phyloP scores from a whole-genome alignment of 1,140 invertebrate species.

The Zophobas morio region DNA sequence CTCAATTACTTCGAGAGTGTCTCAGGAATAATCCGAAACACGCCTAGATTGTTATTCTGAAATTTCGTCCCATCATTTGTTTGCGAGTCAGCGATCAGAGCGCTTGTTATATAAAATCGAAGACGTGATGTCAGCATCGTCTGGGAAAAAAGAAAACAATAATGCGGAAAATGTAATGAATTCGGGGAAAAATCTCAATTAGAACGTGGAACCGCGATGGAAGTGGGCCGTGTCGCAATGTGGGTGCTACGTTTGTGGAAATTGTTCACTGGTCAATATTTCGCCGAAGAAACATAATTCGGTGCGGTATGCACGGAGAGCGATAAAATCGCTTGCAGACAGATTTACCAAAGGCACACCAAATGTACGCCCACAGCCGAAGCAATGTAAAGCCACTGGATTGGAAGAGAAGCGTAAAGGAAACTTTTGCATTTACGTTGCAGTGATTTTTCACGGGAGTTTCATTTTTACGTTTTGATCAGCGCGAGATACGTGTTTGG shows the following conservation, averaged over 20 bases:
- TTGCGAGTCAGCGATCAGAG: slow-evolving; percentile 33
- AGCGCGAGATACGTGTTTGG: too few relatives aligned
- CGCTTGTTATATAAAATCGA: slow-evolving; percentile 35
- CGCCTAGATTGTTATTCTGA: slow-evolving; percentile 25
- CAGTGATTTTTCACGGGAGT: slow-evolving; percentile 18
- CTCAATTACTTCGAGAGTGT: slow-evolving; percentile 9
- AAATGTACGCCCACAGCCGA: background rate
- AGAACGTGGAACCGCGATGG: background rate
- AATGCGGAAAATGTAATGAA: slow-evolving; percentile 27
- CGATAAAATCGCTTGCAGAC: slow-evolving; percentile 7
- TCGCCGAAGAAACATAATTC: background rate
- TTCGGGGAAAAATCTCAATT: slow-evolving; percentile 24
- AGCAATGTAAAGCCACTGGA: background rate
- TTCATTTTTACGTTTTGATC: too few relatives aligned
- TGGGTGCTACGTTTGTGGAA: background rate
- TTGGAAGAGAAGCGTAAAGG: slow-evolving; percentile 12
- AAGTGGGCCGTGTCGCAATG: background rate
- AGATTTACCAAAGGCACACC: background rate
- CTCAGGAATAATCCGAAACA: background rate
- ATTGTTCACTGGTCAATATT: background rate
- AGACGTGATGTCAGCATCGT: slow-evolving; percentile 35
- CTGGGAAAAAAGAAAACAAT: slow-evolving; percentile 22
- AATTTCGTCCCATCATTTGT: slow-evolving; percentile 26
- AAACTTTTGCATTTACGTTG: slow-evolving; percentile 18
- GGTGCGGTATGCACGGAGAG: background rate